Percentiles rank a stretch among this genome's conserved stretches.
Conservation (phyloP, 2,888 invertebrate species). For the Digitonthophagus gazella region DNA sequence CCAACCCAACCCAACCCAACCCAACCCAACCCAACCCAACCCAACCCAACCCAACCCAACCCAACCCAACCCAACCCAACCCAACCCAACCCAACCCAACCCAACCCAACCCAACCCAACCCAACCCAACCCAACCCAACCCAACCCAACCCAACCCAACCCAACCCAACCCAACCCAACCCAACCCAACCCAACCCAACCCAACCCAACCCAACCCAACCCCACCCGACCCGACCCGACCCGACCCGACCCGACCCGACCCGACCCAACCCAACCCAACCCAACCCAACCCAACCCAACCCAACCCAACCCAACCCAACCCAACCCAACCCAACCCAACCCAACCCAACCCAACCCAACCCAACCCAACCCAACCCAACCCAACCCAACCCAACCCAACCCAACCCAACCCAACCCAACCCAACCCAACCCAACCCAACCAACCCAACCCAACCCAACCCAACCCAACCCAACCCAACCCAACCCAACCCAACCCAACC, state of each 20-base stretch:
- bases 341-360: constrained; percentile 11
- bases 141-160: constrained; percentile 12
- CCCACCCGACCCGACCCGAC: constrained; percentile 2
- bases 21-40: constrained; percentile 23
- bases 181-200: constrained; percentile 2
- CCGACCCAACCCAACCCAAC: constrained; percentile 5
- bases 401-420: background rate
- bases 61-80: constrained; percentile 25
- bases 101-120: constrained; percentile 6
- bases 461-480: too few species aligned
- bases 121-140: constrained; percentile 1
- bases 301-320: constrained; percentile 11
- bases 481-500: too few species aligned
- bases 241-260: constrained; percentile 4
- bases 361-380: constrained; percentile 11
- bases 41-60: constrained; percentile 26
- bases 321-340: constrained; percentile 10
- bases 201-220: background rate
- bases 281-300: constrained; percentile 9
- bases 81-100: too few species aligned
- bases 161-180: constrained; percentile 3
- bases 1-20: constrained; percentile 16
- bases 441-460: too few species aligned
- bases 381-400: background rate
- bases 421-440: too few species aligned